Conservation (phyloP, 2,113 vertebrate species). For the Bufo bufo region DNA sequence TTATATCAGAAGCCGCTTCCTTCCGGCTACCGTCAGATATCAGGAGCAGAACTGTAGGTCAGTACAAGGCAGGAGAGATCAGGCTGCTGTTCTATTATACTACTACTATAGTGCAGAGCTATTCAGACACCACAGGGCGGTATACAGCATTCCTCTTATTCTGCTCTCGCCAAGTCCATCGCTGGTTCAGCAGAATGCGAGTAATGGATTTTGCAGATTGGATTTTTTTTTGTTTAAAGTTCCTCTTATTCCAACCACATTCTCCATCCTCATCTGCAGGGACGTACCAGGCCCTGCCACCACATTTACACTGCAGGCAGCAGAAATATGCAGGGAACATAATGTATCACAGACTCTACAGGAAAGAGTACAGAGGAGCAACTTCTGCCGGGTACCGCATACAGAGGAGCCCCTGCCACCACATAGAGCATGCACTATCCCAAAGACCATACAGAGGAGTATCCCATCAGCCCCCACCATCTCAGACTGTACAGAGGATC, state of each 20-base stretch:
- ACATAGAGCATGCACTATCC: no score
- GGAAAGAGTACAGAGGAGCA: background rate
- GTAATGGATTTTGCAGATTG: constrained; percentile 12
- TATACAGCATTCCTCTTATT: background rate
- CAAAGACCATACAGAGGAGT: no score
- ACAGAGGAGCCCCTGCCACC: no score
- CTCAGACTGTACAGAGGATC: no score
- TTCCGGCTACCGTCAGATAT: no score
- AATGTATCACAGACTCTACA: background rate
- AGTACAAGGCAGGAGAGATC: no score
- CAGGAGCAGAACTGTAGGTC: no score
- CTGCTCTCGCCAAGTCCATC: background rate
- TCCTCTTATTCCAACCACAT: background rate
- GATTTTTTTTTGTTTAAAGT: background rate
- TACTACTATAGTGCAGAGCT: background rate
- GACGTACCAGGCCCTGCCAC: background rate
- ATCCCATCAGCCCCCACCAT: no score
- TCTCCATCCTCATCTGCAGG: background rate
- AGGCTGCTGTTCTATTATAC: background rate
- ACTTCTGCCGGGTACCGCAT: rapidly evolving
- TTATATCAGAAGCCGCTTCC: no score
- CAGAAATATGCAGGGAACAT: background rate
- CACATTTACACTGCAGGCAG: background rate
- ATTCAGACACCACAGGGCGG: background rate
- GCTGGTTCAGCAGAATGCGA: background rate